Percentiles rank a stretch among this genome's conserved stretches.
Evolutionary conservation across 1,140 invertebrate species (phyloP).

Genomic region (Drosophila eugracilis): DNA sequence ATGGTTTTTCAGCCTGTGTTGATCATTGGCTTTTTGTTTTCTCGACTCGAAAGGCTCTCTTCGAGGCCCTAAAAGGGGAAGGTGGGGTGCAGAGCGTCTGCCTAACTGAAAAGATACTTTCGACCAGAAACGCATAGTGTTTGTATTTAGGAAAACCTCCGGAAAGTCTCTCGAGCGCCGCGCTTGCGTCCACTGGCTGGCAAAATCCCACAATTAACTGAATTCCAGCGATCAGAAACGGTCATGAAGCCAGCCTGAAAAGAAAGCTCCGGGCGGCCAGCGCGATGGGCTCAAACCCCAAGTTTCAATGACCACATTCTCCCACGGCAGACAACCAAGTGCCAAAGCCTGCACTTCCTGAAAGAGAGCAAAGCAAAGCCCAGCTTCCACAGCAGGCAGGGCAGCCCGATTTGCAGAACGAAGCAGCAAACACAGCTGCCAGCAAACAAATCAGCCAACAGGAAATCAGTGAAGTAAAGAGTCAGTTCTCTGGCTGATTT

Average conservation of each 20-base stretch:
- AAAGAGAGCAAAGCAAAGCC: conserved; percentile 73
- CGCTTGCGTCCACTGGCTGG: conserved; percentile 79
- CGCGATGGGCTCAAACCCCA: conserved; percentile 29
- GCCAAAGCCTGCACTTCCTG: conserved; percentile 73
- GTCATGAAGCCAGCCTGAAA: conserved; percentile 71
- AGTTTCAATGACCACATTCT: conserved; percentile 47
- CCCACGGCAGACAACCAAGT: conserved; percentile 68
- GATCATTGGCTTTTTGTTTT: background rate
- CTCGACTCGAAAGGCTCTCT: conserved; percentile 16
- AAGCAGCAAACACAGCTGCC: conserved; percentile 53
- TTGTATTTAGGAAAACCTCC: conserved; percentile 10
- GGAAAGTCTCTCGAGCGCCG: conserved; percentile 48
- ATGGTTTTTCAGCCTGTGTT: conserved; percentile 84
- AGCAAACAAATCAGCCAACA: conserved; percentile 49
- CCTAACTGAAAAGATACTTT: conserved; percentile 40
- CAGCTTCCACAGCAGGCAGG: no score
- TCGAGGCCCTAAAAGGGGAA: background rate
- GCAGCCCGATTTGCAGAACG: conserved; percentile 56
- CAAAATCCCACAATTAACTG: conserved; percentile 84
- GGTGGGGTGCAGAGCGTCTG: conserved; percentile 7
- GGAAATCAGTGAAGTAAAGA: conserved; percentile 32
- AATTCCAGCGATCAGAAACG: conserved; percentile 82
- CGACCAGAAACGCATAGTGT: conserved; percentile 36
- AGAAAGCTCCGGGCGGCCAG: conserved; percentile 63
- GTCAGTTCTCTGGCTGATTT: conserved; percentile 38